phyloP scores from a whole-genome alignment of 2,888 invertebrate genomes.

The Tromatobia lineatoria region DNA sequence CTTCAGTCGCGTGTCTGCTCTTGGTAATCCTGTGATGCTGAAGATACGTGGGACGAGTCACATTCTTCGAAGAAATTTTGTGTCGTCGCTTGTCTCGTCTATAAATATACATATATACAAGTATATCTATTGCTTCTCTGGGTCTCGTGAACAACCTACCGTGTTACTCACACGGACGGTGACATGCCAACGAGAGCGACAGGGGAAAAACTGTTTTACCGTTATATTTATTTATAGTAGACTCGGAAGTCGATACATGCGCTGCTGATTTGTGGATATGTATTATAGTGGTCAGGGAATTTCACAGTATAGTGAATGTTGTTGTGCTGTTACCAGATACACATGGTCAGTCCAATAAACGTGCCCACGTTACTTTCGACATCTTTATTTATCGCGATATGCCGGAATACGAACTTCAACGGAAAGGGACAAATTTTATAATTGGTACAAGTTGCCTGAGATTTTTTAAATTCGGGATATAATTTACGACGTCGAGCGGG shows the following conservation, averaged over 20 bases:
- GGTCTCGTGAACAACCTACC: background rate
- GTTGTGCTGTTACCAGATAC: background rate
- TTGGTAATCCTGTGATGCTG: background rate
- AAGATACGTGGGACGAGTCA: slow-evolving; percentile 5
- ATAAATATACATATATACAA: slow-evolving; percentile 30
- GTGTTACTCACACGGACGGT: slow-evolving; percentile 1
- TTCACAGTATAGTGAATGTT: background rate
- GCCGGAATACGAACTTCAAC: background rate
- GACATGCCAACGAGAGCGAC: background rate
- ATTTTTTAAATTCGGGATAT: background rate
- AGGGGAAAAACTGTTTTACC: slow-evolving; percentile 9
- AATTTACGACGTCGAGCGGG: background rate
- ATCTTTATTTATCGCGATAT: background rate
- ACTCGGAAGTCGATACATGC: background rate
- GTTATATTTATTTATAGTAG: slow-evolving; percentile 13
- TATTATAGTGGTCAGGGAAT: background rate
- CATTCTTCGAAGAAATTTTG: background rate
- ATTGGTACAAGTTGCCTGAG: background rate
- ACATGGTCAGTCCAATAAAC: background rate
- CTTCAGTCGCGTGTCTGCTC: background rate
- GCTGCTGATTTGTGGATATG: background rate
- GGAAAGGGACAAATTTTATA: background rate
- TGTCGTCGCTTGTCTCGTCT: slow-evolving; percentile 19
- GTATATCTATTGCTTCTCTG: background rate
- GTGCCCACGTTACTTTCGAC: background rate